Evolutionary conservation across 2,113 vertebrate genomes (phyloP), one percentile per base, ranked within the genome.

Genomic region (Accipiter cooperii): DNA sequence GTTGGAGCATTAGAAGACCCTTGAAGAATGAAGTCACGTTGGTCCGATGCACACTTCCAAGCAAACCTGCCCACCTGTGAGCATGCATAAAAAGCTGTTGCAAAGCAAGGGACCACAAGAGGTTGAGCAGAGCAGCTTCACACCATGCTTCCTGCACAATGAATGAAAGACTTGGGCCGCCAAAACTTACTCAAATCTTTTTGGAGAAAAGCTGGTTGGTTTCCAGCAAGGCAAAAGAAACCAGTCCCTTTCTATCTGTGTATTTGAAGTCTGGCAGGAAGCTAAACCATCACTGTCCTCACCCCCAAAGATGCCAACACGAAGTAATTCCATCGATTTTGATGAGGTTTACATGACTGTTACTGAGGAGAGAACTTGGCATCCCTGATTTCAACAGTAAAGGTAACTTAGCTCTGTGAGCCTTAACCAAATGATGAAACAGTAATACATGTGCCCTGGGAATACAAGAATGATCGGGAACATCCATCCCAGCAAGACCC

Each of bases 291-390:
- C 57, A 33, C 14, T 26, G 17, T 60, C 33, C 34, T 89, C 2
- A 5, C 10, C 3, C 5, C 15, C 2, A 1, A 55, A 79, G 19
- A 73, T 18, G 16, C 51, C 46, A 80, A 58, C 7, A 49, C 0
- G 3, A 83, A 63, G 31, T 29, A 79, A 71, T 10, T 69, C 12
- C 31, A 77, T 4, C 1, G 4, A 51, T 74, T 86, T 69, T 83
- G 20, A 84, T 31, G 40, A 34, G 19, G 10, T 38, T 78, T 61
- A 65, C 18, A 13, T 1, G 1, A 65, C 55, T 40, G 12, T 34
- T 82, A 57, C 16, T 61, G 44, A 83, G 64, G 44, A 75, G 17
- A 78, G 33, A 89, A 61, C 24, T 14, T 76, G 34, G 36, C 28
- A 68, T 34, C 33, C 19, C 21, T 12, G 21, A 46, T 60, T 68